Evolutionary conservation across 1,140 invertebrate species (phyloP).

Genomic region (Melitaea cinxia): DNA sequence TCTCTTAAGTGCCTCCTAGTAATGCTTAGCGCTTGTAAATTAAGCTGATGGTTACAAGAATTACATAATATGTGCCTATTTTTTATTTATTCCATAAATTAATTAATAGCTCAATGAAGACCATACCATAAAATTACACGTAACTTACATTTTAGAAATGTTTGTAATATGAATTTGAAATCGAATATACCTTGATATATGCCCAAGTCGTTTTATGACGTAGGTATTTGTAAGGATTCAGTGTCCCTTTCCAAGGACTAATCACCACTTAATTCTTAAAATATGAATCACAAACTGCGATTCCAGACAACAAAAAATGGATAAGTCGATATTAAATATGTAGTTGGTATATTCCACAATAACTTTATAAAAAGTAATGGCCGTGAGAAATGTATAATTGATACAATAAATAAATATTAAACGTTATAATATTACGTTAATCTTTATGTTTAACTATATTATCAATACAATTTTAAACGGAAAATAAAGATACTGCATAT

Average conservation of each 20-base stretch:
- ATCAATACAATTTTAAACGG: too few species aligned
- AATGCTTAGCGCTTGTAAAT: background rate
- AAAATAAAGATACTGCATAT: too few species aligned
- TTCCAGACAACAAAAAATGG: background rate
- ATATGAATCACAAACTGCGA: conserved; percentile 28
- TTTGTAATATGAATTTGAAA: background rate
- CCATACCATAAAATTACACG: too few species aligned
- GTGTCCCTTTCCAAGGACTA: conserved; percentile 20
- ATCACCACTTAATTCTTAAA: conserved; percentile 11
- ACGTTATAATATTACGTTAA: too few species aligned
- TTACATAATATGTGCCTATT: background rate
- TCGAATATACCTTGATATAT: background rate
- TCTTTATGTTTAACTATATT: too few species aligned
- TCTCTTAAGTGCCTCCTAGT: background rate
- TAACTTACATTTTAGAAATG: too few species aligned
- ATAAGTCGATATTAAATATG: background rate
- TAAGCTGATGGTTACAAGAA: background rate
- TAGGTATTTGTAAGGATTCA: conserved; percentile 20
- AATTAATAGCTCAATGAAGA: too few species aligned
- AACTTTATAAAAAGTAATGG: too few species aligned
- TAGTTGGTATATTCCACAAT: too few species aligned
- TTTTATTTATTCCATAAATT: background rate
- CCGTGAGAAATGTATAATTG: too few species aligned
- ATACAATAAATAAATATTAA: too few species aligned
- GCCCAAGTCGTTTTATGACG: conserved; percentile 15